These are phyloP conservation scores for Macropodus opercularis DNA, from an alignment of 2,797 vertebrate species.

Conservation along the genomic window DNA sequence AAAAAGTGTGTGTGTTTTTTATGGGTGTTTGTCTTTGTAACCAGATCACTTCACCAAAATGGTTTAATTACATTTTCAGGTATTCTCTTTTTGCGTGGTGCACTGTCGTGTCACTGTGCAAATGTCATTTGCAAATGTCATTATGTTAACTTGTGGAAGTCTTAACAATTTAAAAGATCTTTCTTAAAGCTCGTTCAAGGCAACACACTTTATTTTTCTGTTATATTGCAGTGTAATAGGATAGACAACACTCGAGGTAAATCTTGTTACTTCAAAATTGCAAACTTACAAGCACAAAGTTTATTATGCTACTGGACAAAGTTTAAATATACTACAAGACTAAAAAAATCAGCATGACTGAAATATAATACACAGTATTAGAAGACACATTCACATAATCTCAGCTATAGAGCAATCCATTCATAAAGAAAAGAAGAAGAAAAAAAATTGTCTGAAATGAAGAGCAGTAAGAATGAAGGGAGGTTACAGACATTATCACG, in stretches of 20 bases:
- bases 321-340: neutral
- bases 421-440: neutral
- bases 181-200: too few relatives aligned
- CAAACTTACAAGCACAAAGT: neutral
- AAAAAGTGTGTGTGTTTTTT: conserved; percentile 6
- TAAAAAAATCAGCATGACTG: too few relatives aligned
- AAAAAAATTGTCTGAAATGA: neutral
- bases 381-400: too few relatives aligned
- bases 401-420: neutral
- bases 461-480: conserved; percentile 6
- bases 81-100: too few relatives aligned
- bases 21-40: conserved; percentile 6
- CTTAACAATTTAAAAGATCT: too few relatives aligned
- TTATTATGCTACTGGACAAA: neutral
- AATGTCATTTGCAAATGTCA: too few relatives aligned
- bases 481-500: conserved; percentile 20
- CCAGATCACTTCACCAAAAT: neutral
- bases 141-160: too few relatives aligned
- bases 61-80: neutral
- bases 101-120: too few relatives aligned
- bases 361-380: neutral
- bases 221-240: too few relatives aligned
- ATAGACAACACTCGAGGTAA: too few relatives aligned
- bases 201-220: too few relatives aligned
- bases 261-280: too few relatives aligned